Evolutionary conservation across 2,113 vertebrate genomes (phyloP).

Genomic region (Gnathonemus longibarbis): DNA sequence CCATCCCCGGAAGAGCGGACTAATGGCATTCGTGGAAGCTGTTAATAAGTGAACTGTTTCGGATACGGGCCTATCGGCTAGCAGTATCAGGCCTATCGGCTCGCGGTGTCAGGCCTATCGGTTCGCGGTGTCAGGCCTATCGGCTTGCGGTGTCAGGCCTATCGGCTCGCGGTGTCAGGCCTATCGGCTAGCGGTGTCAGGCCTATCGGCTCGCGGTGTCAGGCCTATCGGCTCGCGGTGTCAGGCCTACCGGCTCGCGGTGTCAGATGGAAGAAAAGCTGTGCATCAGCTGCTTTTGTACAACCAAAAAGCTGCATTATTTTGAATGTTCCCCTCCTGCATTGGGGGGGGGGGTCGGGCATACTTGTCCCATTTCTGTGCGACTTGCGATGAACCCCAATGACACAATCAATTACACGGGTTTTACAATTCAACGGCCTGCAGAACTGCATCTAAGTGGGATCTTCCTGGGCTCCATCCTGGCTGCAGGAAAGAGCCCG

Average conservation of each 20-base stretch:
- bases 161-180: slow-evolving; percentile 72
- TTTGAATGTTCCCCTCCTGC: slow-evolving; percentile 37
- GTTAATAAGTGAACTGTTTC: slow-evolving; percentile 44
- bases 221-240: too few species aligned
- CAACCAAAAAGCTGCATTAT: background rate
- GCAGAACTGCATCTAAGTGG: slow-evolving; percentile 43
- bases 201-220: too few species aligned
- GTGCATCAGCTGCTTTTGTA: too few species aligned
- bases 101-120: too few species aligned
- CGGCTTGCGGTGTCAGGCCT: slow-evolving; percentile 30
- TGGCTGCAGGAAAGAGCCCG: background rate
- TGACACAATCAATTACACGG: slow-evolving; percentile 39
- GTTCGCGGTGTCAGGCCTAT: too few species aligned
- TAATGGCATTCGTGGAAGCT: slow-evolving; percentile 76
- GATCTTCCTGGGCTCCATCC: background rate
- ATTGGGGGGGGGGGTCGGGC: background rate
- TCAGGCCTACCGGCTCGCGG: slow-evolving; percentile 38
- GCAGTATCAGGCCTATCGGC: too few species aligned
- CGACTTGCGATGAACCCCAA: slow-evolving; percentile 38
- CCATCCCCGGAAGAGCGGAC: slow-evolving; percentile 67
- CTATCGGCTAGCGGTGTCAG: too few species aligned
- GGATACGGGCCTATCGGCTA: slow-evolving; percentile 57
- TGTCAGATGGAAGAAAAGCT: slow-evolving; percentile 65
- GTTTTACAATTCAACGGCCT: slow-evolving; percentile 43
- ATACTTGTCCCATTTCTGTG: slow-evolving; percentile 41